phyloP scores from a whole-genome alignment of 2,888 invertebrate species.

The Teleogryllus oceanicus region DNA sequence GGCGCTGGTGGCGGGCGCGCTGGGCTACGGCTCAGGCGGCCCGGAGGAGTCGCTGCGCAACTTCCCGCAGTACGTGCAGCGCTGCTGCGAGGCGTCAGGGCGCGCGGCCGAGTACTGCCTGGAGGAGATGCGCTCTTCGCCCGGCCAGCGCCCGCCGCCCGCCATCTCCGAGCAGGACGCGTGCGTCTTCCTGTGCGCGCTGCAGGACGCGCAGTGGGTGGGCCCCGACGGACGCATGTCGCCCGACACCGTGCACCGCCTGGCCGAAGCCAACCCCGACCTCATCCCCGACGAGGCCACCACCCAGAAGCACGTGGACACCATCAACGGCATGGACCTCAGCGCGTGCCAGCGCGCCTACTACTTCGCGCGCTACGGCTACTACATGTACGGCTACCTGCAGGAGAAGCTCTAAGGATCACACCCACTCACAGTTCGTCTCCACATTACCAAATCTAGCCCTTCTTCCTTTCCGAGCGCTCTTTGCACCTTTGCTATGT shows the following conservation, averaged over 20 bases:
- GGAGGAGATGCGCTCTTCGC: background rate
- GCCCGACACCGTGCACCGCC: background rate
- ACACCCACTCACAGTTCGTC: background rate
- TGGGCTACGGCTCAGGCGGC: too few relatives aligned
- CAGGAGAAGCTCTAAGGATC: background rate
- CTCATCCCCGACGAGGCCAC: background rate
- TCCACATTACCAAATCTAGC: too few relatives aligned
- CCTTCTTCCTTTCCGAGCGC: too few relatives aligned
- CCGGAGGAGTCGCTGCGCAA: too few relatives aligned
- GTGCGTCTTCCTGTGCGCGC: background rate
- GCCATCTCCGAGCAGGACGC: background rate
- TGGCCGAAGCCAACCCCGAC: background rate
- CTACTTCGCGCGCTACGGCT: slow-evolving; percentile 6
- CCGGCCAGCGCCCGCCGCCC: background rate
- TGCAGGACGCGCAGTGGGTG: background rate
- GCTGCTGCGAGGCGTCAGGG: too few relatives aligned
- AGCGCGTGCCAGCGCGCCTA: background rate
- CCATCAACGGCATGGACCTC: background rate
- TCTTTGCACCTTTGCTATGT: too few relatives aligned
- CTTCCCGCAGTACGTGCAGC: too few relatives aligned
- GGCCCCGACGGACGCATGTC: background rate
- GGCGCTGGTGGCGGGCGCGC: too few relatives aligned
- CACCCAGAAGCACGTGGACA: background rate
- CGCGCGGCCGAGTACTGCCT: too few relatives aligned
- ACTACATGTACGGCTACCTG: background rate